Percentiles rank a stretch among this genome's conserved stretches.
phyloP scores from a whole-genome alignment of 2,113 vertebrate species.

The Pluvianellus socialis region DNA sequence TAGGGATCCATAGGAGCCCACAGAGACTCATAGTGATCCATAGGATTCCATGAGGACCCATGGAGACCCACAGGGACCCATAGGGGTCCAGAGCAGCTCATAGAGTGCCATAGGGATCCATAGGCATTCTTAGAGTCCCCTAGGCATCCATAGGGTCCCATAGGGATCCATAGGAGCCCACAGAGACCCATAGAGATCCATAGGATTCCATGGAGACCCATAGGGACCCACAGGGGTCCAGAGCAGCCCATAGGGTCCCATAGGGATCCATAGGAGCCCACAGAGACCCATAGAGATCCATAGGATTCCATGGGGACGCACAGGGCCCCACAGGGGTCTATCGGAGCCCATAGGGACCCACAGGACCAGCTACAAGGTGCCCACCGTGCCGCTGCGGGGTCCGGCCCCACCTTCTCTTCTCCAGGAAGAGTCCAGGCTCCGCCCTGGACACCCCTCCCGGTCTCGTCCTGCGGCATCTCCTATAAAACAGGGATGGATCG shows the following conservation, averaged over 20 bases:
- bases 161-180: neutral
- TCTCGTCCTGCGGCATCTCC: neutral
- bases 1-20: neutral
- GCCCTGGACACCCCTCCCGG: accelerated
- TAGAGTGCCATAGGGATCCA: neutral
- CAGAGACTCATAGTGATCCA: neutral
- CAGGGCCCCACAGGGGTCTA: neutral
- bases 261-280: accelerated
- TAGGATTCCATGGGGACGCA: neutral
- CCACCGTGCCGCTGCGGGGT: accelerated
- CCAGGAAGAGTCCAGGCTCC: neutral
- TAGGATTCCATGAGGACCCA: no score
- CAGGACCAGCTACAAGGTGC: neutral
- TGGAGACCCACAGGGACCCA: neutral
- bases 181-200: neutral
- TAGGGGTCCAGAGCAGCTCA: no score
- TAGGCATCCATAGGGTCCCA: no score
- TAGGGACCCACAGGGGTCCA: neutral
- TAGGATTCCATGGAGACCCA: no score
- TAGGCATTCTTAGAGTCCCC: no score
- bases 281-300: accelerated
- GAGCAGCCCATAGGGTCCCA: no score
- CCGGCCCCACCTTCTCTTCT: neutral
- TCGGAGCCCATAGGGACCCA: neutral
- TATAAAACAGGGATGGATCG: accelerated